Conservation (phyloP, 2,888 invertebrate genomes). For the Troides oblongomaculatus region DNA sequence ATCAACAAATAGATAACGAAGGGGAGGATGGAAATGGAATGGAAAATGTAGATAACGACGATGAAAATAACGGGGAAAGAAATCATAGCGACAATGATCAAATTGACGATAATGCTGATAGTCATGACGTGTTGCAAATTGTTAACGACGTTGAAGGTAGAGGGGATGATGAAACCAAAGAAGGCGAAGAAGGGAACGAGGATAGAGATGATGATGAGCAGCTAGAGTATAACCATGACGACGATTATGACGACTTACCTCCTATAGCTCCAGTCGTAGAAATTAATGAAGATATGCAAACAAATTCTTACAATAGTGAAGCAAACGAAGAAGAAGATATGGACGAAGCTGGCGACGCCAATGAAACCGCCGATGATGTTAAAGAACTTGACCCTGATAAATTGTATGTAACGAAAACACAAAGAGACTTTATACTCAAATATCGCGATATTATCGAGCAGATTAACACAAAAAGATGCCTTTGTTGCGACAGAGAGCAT, state of each 20-base stretch:
- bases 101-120: constrained; percentile 47
- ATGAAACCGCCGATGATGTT: constrained; percentile 54
- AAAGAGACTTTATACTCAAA: constrained; percentile 69
- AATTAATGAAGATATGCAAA: constrained; percentile 72
- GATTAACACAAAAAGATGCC: constrained; percentile 72
- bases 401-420: constrained; percentile 66
- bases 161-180: constrained; percentile 39
- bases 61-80: constrained; percentile 47
- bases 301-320: constrained; percentile 60
- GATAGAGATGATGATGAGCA: constrained; percentile 46
- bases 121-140: constrained; percentile 40
- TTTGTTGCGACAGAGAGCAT: constrained; percentile 72
- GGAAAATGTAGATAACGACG: constrained; percentile 42
- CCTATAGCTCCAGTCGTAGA: constrained; percentile 66
- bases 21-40: constrained; percentile 44
- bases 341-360: constrained; percentile 49
- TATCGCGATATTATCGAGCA: constrained; percentile 72
- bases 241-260: constrained; percentile 62
- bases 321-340: constrained; percentile 55
- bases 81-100: constrained; percentile 50
- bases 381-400: constrained; percentile 65
- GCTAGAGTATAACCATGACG: constrained; percentile 46
- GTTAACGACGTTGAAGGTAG: constrained; percentile 43
- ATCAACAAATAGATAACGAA: constrained; percentile 35
- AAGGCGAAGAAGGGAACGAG: constrained; percentile 41